phyloP scores from a whole-genome alignment of 2,797 vertebrate genomes.

The Numenius phaeopus region DNA sequence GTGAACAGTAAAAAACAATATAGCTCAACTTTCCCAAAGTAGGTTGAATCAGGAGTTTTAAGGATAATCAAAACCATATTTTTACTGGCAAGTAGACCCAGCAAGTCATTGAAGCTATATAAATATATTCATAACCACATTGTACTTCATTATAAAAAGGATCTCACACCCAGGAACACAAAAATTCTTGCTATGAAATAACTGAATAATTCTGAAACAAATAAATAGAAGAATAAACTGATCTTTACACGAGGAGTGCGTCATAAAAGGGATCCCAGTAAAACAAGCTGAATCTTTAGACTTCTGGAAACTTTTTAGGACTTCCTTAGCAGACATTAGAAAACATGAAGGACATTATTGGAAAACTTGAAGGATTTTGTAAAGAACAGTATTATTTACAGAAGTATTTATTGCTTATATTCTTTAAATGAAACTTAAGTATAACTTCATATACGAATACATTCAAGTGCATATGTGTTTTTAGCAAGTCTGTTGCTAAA shows the following conservation, averaged over 20 bases:
- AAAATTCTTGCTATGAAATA: not conserved
- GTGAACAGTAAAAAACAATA: slow-evolving; percentile 55
- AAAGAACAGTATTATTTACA: not conserved
- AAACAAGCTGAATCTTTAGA: not conserved
- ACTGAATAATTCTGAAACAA: not conserved
- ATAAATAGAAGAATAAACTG: not conserved
- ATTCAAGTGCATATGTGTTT: not conserved
- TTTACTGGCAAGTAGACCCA: slow-evolving; percentile 69
- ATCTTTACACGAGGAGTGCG: not conserved
- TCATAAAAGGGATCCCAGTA: not conserved
- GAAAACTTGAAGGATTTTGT: not conserved
- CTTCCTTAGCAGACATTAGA: not conserved
- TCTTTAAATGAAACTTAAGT: not conserved
- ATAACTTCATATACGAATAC: not conserved
- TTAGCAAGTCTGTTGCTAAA: not conserved
- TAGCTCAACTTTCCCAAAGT: slow-evolving; percentile 63
- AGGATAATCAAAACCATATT: slow-evolving; percentile 76
- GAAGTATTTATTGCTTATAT: not conserved
- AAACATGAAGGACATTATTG: not conserved
- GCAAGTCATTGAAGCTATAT: slow-evolving; percentile 57
- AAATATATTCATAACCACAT: slow-evolving; percentile 37
- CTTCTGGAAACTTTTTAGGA: not conserved
- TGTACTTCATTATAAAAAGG: slow-evolving; percentile 53
- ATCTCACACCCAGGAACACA: slow-evolving; percentile 4
- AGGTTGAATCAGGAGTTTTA: slow-evolving; percentile 68